A percentile compares a stretch with the other conserved stretches of the same genome.
phyloP scores from a whole-genome alignment of 2,888 invertebrate species.

The Imbricaverruca yamaguchii region DNA sequence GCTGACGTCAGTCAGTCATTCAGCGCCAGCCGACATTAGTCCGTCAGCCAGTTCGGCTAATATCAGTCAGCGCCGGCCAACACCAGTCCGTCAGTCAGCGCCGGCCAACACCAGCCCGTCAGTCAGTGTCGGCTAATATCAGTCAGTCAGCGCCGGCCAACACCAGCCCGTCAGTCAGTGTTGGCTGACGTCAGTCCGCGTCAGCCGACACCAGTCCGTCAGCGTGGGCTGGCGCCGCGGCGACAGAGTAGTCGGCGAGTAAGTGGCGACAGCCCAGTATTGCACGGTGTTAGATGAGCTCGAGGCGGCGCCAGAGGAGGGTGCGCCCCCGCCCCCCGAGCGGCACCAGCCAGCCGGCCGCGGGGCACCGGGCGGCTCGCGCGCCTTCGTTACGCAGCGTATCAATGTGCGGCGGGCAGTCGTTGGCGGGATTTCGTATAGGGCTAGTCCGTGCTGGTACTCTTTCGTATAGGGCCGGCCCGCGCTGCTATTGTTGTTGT shows the following conservation, averaged over 20 bases:
- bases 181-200: no score
- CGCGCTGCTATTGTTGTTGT: conserved; percentile 8
- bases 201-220: no score
- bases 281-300: background rate
- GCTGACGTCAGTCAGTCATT: background rate
- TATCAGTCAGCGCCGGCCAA: no score
- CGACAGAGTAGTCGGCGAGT: no score
- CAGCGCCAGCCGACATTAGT: no score
- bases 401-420: background rate
- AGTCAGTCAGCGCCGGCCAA: no score
- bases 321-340: background rate
- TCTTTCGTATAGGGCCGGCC: background rate
- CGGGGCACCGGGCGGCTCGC: background rate
- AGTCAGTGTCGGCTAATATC: background rate
- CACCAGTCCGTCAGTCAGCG: background rate
- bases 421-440: background rate
- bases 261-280: background rate
- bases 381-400: background rate
- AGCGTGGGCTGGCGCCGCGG: no score
- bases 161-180: no score
- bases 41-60: no score
- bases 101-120: background rate
- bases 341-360: background rate
- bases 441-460: background rate
- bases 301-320: background rate